Conservation (phyloP, 2,797 vertebrate species). For the Phataginus tetradactyla region DNA sequence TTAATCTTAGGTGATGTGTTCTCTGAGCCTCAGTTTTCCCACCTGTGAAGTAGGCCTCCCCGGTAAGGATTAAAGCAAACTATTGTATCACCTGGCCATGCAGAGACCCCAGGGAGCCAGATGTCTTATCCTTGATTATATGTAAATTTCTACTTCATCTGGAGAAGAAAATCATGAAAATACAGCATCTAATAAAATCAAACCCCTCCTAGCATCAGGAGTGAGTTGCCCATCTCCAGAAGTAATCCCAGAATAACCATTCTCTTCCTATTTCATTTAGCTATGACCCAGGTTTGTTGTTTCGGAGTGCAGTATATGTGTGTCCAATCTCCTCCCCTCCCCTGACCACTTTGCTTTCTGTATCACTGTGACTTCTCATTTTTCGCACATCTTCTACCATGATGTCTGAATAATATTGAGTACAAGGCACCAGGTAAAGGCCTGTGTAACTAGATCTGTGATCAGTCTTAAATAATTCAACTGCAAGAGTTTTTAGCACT, state of each 20-base stretch:
- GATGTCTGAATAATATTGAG: background rate
- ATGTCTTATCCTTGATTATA: background rate
- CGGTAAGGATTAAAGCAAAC: too few relatives aligned
- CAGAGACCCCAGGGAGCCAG: background rate
- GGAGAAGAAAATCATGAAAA: background rate
- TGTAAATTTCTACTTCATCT: background rate
- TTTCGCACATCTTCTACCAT: background rate
- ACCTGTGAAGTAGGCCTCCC: background rate
- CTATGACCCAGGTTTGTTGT: background rate
- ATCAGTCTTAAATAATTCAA: constrained; percentile 86
- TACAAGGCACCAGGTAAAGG: background rate
- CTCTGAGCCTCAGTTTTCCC: background rate
- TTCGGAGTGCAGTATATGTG: fast-evolving
- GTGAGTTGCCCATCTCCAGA: background rate
- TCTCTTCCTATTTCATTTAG: background rate
- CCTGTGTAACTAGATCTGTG: constrained; percentile 72
- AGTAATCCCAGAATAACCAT: background rate
- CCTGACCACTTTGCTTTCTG: background rate
- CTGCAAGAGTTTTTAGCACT: constrained; percentile 61
- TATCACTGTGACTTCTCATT: background rate
- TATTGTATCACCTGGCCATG: background rate
- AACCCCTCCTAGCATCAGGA: background rate
- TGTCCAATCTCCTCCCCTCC: background rate
- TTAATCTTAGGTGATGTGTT: fast-evolving
- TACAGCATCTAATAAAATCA: background rate